phyloP scores from a whole-genome alignment of 1,140 invertebrate species.

The Caerostris darwini region DNA sequence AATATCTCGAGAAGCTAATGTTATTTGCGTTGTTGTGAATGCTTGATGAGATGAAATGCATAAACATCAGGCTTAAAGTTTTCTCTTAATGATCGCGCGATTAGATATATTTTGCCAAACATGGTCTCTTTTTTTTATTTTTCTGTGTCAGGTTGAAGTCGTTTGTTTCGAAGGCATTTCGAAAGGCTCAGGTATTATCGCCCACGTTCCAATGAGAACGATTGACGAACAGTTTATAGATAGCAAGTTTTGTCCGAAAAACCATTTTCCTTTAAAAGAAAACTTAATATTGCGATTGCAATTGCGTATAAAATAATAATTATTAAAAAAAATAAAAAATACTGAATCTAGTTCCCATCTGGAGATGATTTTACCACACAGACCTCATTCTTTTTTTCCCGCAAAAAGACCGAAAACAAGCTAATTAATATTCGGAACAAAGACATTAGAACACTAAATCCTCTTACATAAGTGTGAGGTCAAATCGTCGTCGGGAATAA shows the following conservation, averaged over 20 bases:
- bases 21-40: too few species aligned
- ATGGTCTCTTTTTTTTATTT: neutral
- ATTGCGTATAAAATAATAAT: neutral
- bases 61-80: neutral
- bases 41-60: neutral
- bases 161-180: neutral
- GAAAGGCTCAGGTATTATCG: neutral
- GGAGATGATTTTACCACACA: neutral
- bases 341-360: neutral
- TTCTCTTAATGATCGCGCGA: neutral
- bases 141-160: neutral
- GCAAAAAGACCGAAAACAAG: neutral
- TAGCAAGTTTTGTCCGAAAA: neutral
- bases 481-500: neutral
- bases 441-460: neutral
- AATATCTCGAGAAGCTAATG: too few species aligned
- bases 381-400: neutral
- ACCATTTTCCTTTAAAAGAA: neutral
- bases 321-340: neutral
- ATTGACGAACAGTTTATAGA: neutral
- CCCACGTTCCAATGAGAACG: neutral
- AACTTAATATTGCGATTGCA: neutral
- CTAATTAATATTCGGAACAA: constrained; percentile 20
- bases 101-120: neutral
- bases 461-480: constrained; percentile 17